These are phyloP conservation scores for Arbacia lixula DNA, from an alignment of 53 echinoderm and acorn worm species.

Conservation along the genomic window DNA sequence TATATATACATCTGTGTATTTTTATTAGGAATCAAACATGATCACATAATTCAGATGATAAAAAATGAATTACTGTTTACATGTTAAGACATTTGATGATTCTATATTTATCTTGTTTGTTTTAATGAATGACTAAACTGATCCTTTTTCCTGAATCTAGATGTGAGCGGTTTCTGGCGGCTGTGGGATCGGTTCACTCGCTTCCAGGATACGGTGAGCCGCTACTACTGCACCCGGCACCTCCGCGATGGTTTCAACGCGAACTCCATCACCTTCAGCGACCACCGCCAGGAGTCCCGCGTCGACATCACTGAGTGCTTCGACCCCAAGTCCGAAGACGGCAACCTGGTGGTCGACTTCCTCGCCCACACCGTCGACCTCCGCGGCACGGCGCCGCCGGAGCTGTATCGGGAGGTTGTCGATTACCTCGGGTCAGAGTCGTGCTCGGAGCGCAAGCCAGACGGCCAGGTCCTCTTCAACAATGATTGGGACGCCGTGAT, in stretches of 20 bases:
- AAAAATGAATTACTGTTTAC: too few species aligned
- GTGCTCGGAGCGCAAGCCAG: constrained; percentile 46
- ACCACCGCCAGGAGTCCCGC: constrained; percentile 4
- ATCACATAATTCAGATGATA: too few species aligned
- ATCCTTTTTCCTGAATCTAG: not conserved
- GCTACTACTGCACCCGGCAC: not conserved
- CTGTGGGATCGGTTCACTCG: not conserved
- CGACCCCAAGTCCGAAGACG: constrained; percentile 23
- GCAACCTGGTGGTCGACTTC: constrained; percentile 56
- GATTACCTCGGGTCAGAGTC: constrained; percentile 48
- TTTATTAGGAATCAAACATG: too few species aligned
- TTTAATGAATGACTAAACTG: too few species aligned
- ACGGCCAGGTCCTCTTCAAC: constrained; percentile 36
- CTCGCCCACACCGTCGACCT: constrained; percentile 40
- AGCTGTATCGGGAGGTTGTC: constrained; percentile 42
- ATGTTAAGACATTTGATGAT: too few species aligned
- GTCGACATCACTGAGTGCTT: constrained; percentile 36
- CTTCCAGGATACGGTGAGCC: not conserved
- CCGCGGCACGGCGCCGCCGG: constrained; percentile 48
- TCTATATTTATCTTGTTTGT: too few species aligned
- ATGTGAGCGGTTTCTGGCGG: constrained; percentile 8
- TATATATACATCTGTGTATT: too few species aligned
- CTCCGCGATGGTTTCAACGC: not conserved
- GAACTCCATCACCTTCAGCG: not conserved
- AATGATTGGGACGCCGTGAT: constrained; percentile 59